These are phyloP conservation scores for Lagocephalus sceleratus DNA, from an alignment of 2,797 vertebrate genomes.

Conservation along the genomic window DNA sequence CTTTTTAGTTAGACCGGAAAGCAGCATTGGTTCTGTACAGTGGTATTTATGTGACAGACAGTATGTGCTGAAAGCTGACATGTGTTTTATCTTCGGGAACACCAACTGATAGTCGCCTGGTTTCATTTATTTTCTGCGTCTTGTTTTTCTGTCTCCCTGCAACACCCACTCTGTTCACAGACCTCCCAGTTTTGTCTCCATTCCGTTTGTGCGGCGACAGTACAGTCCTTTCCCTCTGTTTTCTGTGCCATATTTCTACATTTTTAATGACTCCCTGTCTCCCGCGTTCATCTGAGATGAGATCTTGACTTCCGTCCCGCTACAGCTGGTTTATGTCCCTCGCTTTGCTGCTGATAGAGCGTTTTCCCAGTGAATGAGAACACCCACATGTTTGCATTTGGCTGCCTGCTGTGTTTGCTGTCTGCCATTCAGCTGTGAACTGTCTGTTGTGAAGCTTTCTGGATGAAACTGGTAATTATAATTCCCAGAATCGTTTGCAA, in stretches of 20 bases:
- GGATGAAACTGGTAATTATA: neutral
- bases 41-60: neutral
- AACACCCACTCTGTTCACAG: neutral
- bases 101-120: conserved; percentile 12
- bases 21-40: neutral
- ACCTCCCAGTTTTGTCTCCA: neutral
- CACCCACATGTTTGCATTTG: conserved; percentile 14
- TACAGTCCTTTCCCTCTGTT: neutral
- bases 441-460: neutral
- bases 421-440: conserved; percentile 2
- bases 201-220: neutral
- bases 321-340: conserved; percentile 53
- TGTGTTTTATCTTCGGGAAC: conserved; percentile 3
- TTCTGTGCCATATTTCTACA: neutral
- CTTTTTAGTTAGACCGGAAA: neutral
- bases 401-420: neutral
- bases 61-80: conserved; percentile 4
- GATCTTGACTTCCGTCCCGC: conserved; percentile 35
- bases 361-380: conserved; percentile 31
- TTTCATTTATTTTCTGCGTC: neutral
- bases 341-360: conserved; percentile 26
- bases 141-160: conserved; percentile 15
- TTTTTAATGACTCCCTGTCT: neutral
- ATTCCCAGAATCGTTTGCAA: too few relatives aligned
- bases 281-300: conserved; percentile 24